These are phyloP conservation scores for Allophyes oxyacanthae DNA, from an alignment of 2,888 invertebrate genomes.

Conservation along the genomic window DNA sequence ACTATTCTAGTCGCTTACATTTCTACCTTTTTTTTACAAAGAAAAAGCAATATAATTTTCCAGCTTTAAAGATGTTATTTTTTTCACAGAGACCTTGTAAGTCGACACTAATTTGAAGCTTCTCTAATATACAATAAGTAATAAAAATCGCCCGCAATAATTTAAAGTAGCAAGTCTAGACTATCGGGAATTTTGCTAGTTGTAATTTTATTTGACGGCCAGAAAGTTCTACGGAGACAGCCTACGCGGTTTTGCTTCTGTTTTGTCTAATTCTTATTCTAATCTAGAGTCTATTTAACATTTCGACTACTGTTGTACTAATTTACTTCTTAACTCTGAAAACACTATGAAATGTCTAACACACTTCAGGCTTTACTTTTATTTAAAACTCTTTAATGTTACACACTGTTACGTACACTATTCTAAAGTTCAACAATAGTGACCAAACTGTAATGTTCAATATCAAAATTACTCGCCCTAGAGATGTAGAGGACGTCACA, in stretches of 20 bases:
- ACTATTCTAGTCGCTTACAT: slow-evolving; percentile 73
- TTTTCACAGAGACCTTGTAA: slow-evolving; percentile 62
- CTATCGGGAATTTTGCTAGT: slow-evolving; percentile 68
- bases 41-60: slow-evolving; percentile 59
- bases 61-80: slow-evolving; percentile 49
- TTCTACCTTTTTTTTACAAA: slow-evolving; percentile 68
- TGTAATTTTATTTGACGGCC: slow-evolving; percentile 71
- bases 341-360: slow-evolving; percentile 78
- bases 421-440: slow-evolving; percentile 77
- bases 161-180: slow-evolving; percentile 76
- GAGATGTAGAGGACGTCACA: slow-evolving; percentile 77
- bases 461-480: slow-evolving; percentile 88
- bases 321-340: slow-evolving; percentile 69
- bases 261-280: slow-evolving; percentile 77
- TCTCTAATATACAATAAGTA: slow-evolving; percentile 75
- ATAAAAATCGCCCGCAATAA: slow-evolving; percentile 77
- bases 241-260: slow-evolving; percentile 65
- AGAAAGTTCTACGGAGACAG: slow-evolving; percentile 77
- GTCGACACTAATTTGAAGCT: slow-evolving; percentile 74
- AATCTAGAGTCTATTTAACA: slow-evolving; percentile 77
- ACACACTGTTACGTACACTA: slow-evolving; percentile 72
- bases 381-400: slow-evolving; percentile 66
- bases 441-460: slow-evolving; percentile 81
- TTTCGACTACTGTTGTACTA: slow-evolving; percentile 74
- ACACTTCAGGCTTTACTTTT: slow-evolving; percentile 72